Evolutionary conservation across 2,113 vertebrate genomes (phyloP), one percentile per base, ranked within the genome.

Genomic region (Oryzias celebensis): DNA sequence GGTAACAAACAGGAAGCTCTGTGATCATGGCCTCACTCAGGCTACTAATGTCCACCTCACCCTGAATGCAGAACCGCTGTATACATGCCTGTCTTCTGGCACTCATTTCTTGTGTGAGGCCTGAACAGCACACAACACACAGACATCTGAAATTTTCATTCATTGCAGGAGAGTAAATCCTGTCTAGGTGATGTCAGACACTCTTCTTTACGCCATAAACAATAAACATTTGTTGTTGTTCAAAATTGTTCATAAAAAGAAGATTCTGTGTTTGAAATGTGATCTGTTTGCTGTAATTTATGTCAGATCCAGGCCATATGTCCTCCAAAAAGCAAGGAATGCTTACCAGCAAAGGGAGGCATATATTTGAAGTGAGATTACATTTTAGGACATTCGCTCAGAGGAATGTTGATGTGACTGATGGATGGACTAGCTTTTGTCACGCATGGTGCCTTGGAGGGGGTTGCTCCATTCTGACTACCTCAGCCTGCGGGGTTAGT

Each of bases 1-100:
- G 95, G 97, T 98, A 91, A 85, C 1, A 5, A 20, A 53, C 14
- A 53, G 1, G 60, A 48, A 26, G 1, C 14, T 12, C 5, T 42
- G 4, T 52, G 8, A 59, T 4, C 16, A n/a, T 7, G 17, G 18
- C 14, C 7, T 5, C 24, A 28, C 16, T 24, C 7, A 20, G 20
- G 20, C 20, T 20, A 26, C 13, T 23, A 14, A 59, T 45, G 28
- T 14, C 5, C 43, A 58, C 14, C 41, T 60, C 31, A 7, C 26
- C 46, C 3, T 23, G 1, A 60, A 36, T 18, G 8, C 2, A 46
- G 10, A 50, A 31, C 53, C 2, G 7, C 7, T 36, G 31, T 7
- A 36, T 7, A 36, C 31, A 36, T 36, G 31, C 7, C 31, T 36
- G 23, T 69, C 15, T 14, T 64, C 42, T 73, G 72, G 56, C 50